These are phyloP conservation scores for Drosophila nannoptera DNA, from an alignment of 1,140 invertebrate genomes.

Conservation along the genomic window DNA sequence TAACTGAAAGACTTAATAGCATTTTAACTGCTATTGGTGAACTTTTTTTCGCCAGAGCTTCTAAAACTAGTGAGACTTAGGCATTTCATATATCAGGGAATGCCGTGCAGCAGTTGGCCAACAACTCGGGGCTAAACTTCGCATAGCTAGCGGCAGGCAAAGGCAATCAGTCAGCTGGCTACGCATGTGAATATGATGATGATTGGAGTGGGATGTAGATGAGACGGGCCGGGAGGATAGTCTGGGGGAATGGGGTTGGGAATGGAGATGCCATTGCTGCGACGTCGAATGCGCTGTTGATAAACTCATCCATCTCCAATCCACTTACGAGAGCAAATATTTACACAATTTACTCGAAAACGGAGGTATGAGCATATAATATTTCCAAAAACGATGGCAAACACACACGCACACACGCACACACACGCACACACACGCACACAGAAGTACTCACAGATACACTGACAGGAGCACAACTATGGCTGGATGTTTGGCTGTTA, in stretches of 20 bases:
- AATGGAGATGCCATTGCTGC: slow-evolving; percentile 49
- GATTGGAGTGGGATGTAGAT: background rate
- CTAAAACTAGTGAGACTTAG: slow-evolving; percentile 5
- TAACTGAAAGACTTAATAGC: background rate
- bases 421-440: slow-evolving; percentile 19
- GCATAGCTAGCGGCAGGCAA: slow-evolving; percentile 36
- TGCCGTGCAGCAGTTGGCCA: slow-evolving; percentile 16
- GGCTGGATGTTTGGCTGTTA: slow-evolving; percentile 68
- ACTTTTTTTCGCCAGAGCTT: background rate
- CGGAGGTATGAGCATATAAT: slow-evolving; percentile 79
- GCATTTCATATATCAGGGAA: slow-evolving; percentile 12
- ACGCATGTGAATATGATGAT: slow-evolving; percentile 41
- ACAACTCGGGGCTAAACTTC: slow-evolving; percentile 2
- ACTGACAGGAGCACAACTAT: slow-evolving; percentile 11
- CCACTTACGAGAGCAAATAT: slow-evolving; percentile 79
- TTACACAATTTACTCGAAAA: slow-evolving; percentile 79
- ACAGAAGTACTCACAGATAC: background rate
- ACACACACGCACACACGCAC: slow-evolving; percentile 54
- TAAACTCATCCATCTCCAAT: slow-evolving; percentile 79
- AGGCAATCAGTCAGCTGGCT: slow-evolving; percentile 46
- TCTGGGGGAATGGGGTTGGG: background rate
- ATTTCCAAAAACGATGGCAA: slow-evolving; percentile 78
- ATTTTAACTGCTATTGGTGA: background rate
- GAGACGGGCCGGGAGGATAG: background rate
- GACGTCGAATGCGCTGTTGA: slow-evolving; percentile 67